Percentiles rank a stretch among this genome's conserved stretches.
These are phyloP conservation scores for Spodoptera frugiperda DNA, from an alignment of 1,140 invertebrate genomes.

Conservation along the genomic window DNA sequence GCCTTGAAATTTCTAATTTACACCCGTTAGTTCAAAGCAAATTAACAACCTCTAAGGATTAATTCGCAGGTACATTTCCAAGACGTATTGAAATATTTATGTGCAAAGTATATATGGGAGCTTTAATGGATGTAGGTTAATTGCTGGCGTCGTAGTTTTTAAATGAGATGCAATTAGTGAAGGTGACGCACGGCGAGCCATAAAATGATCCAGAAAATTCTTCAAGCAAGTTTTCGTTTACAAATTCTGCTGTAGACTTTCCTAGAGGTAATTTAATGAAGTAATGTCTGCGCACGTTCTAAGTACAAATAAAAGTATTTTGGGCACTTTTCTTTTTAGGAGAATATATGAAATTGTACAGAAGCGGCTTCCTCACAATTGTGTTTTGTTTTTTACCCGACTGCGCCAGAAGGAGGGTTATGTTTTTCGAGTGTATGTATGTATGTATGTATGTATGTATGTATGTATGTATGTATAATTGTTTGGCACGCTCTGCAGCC, in stretches of 20 bases:
- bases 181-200: constrained; percentile 62
- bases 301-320: too few species aligned
- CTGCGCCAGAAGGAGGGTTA: too few species aligned
- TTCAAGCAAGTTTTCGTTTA: constrained; percentile 4
- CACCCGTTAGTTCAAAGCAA: constrained; percentile 39
- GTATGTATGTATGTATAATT: too few species aligned
- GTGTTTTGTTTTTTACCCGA: too few species aligned
- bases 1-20: constrained; percentile 41
- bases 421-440: too few species aligned
- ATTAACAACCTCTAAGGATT: constrained; percentile 37
- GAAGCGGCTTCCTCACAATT: too few species aligned
- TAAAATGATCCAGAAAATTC: constrained; percentile 58
- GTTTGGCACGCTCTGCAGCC: too few species aligned
- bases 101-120: constrained; percentile 29
- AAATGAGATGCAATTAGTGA: constrained; percentile 81
- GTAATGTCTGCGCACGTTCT: too few species aligned
- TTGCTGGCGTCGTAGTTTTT: constrained; percentile 70
- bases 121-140: constrained; percentile 76
- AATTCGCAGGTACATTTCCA: constrained; percentile 43
- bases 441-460: too few species aligned
- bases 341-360: too few species aligned
- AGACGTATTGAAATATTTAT: constrained; percentile 42
- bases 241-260: background rate
- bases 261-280: background rate
- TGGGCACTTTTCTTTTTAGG: too few species aligned